Conservation (phyloP, 1,140 invertebrate genomes). For the Phymorhynchus buccinoides region DNA sequence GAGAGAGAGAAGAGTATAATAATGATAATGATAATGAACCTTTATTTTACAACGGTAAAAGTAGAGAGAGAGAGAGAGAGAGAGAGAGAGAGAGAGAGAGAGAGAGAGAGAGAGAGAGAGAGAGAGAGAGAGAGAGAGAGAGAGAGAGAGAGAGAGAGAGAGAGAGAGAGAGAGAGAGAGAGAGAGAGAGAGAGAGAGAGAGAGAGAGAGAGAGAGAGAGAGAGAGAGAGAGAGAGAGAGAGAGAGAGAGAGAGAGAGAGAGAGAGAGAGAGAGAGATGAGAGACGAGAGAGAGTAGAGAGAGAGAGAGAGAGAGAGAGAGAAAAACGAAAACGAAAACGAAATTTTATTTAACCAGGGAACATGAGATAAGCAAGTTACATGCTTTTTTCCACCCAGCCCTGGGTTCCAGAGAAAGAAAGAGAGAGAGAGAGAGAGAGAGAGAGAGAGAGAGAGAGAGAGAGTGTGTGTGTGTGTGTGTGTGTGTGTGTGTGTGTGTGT, state of each 20-base stretch:
- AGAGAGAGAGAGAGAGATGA: too few species aligned
- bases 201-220: background rate
- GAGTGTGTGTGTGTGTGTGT: background rate
- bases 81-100: background rate
- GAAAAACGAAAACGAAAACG: too few species aligned
- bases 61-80: too few species aligned
- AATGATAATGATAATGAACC: too few species aligned
- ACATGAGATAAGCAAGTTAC: too few species aligned
- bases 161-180: background rate
- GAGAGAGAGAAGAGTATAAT: constrained; percentile 3
- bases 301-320: too few species aligned
- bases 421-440: background rate
- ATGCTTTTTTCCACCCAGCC: too few species aligned
- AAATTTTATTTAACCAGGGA: too few species aligned
- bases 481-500: background rate
- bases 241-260: background rate
- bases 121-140: background rate
- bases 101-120: background rate
- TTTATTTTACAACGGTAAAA: too few species aligned
- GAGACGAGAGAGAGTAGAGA: too few species aligned
- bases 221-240: background rate
- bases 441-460: background rate
- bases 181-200: background rate
- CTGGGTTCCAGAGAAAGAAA: too few species aligned
- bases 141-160: background rate